Evolutionary conservation across 2,113 vertebrate genomes (phyloP), one percentile per base, ranked within the genome.

Genomic region (Ibidorhyncha struthersii): DNA sequence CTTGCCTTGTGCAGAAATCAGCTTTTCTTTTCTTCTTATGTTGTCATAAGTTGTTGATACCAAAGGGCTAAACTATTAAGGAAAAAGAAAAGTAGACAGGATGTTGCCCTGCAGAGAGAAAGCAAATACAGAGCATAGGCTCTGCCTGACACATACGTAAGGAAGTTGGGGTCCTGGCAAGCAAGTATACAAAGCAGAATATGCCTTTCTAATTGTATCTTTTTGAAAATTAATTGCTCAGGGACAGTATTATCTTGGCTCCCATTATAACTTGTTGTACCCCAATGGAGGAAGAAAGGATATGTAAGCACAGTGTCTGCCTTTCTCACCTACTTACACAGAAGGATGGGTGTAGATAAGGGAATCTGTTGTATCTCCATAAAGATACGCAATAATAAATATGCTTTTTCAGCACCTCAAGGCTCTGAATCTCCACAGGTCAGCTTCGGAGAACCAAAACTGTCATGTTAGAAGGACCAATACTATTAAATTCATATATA

Each of bases 31-130:
- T 93, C 79, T 89, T 94, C 47, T 82, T 87, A n/a, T 49, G 26
- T 80, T 95, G 84, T 93, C 91, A 82, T 91, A 95, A 85, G 61
- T 32, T 81, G 69, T 81, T 96, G 76, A 91, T 91, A 89, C 55
- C 69, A 93, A 92, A 91, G 30, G 12, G 52, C 56, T 84, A 71
- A 91, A 80, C 82, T 82, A 41, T 90, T 95, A 94, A 88, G 85
- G 66, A 85, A 81, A 85, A 85, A 85, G n/a, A 76, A 91, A 90
- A 74, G 61, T 25, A 90, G 73, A 32, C 70, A 87, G 49, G 52
- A 87, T 85, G 84, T 76, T 94, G 49, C 70, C 84, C 71, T 91
- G 78, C 52, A 87, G 66, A 96, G 62, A 69, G 43, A 95, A 71
- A 87, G 62, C n/a, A 95, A 95, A 78, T 55, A 74, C 8, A 82